These are phyloP conservation scores for Euthynnus affinis DNA, from an alignment of 2,797 vertebrate genomes.

Conservation along the genomic window DNA sequence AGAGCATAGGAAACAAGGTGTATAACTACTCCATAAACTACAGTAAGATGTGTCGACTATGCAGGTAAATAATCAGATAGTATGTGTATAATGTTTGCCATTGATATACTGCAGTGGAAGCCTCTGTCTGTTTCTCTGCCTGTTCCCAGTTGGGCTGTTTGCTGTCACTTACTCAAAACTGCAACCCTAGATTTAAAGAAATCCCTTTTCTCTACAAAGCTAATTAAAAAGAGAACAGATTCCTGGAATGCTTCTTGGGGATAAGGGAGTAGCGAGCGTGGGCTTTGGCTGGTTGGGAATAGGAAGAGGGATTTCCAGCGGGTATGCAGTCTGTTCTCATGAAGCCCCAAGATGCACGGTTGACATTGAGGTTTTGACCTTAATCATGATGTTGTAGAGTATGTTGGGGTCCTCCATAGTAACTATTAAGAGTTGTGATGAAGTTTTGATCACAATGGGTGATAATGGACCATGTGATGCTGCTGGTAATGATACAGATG, in stretches of 20 bases:
- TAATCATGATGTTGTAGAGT: constrained; percentile 21
- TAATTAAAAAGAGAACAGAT: constrained; percentile 72
- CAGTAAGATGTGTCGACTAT: background rate
- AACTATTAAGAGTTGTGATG: background rate
- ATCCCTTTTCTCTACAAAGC: constrained; percentile 25
- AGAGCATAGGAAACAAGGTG: no score
- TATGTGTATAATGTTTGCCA: background rate
- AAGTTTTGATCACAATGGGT: background rate
- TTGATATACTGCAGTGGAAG: constrained; percentile 34
- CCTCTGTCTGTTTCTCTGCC: constrained; percentile 12
- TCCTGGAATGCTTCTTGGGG: constrained; percentile 64
- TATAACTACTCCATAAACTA: background rate
- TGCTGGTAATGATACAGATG: background rate
- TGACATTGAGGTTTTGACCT: constrained; percentile 77
- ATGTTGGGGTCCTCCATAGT: background rate
- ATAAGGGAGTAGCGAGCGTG: constrained; percentile 42
- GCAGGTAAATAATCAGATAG: background rate
- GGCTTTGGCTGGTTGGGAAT: constrained; percentile 65
- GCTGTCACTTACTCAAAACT: constrained; percentile 54
- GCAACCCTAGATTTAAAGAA: constrained; percentile 35
- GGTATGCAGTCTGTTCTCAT: constrained; percentile 68
- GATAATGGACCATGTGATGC: background rate
- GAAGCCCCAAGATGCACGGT: constrained; percentile 46
- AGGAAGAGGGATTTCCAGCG: constrained; percentile 60
- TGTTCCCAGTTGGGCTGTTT: constrained; percentile 19